These are phyloP conservation scores for Meloidogyne exigua DNA, from an alignment of 1,140 invertebrate genomes.

Conservation along the genomic window DNA sequence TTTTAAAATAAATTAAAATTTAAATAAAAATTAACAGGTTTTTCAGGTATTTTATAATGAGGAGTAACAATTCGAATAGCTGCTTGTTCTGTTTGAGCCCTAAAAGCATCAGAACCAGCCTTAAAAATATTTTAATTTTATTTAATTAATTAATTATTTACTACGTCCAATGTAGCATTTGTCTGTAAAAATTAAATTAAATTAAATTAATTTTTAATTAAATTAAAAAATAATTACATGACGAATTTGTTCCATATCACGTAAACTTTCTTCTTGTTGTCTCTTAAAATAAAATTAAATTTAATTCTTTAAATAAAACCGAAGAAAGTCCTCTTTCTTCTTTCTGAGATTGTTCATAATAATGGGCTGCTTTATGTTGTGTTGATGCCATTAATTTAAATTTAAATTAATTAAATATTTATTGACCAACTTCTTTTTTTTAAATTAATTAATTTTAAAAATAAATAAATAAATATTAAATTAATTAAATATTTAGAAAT, in stretches of 20 bases:
- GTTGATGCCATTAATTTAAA: neutral
- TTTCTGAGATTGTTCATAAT: conserved; percentile 1
- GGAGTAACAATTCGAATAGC: conserved; percentile 44
- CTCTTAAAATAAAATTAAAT: conserved; percentile 8
- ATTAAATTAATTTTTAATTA: conserved; percentile 4
- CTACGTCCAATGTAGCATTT: conserved; percentile 33
- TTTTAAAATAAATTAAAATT: neutral
- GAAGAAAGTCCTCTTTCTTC: neutral
- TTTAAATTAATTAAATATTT: no score
- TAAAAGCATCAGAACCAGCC: conserved; percentile 21
- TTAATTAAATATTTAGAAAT: no score
- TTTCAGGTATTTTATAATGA: conserved; percentile 42
- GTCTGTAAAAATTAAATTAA: conserved; percentile 32
- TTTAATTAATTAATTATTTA: conserved; percentile 10
- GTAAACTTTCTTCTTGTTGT: conserved; percentile 34
- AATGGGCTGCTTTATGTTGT: neutral
- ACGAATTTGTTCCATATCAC: conserved; percentile 41
- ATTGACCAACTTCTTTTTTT: no score
- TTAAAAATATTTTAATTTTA: neutral
- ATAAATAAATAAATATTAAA: no score
- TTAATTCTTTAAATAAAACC: neutral
- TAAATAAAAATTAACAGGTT: conserved; percentile 28
- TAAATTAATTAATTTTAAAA: no score
- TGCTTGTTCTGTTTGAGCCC: conserved; percentile 37
- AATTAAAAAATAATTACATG: conserved; percentile 28